Evolutionary conservation across 2,113 vertebrate species (phyloP).

Genomic region (Xenopus borealis): DNA sequence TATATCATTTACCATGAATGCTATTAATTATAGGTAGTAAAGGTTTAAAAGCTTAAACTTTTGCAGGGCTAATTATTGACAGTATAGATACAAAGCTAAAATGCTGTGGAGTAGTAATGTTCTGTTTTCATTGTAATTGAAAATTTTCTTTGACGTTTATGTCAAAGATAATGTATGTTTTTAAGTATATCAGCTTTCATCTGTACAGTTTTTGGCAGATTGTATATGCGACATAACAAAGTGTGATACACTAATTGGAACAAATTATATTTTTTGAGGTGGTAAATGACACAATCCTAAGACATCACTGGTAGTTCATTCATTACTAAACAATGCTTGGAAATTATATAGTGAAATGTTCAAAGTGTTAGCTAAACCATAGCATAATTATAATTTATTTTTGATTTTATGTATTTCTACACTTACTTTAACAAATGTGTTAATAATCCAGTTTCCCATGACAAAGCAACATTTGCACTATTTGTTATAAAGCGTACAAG

Average conservation of each 20-base stretch:
- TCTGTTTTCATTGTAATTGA: background rate
- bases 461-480: too few species aligned
- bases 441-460: too few species aligned
- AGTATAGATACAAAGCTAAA: background rate
- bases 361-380: background rate
- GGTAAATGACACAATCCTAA: background rate
- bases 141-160: background rate
- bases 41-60: background rate
- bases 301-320: slow-evolving; percentile 2
- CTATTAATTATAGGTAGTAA: background rate
- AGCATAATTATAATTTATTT: background rate
- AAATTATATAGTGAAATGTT: background rate
- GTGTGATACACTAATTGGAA: slow-evolving; percentile 6
- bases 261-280: slow-evolving; percentile 4
- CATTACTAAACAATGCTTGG: slow-evolving; percentile 8
- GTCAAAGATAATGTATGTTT: slow-evolving; percentile 15
- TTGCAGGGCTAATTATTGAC: background rate
- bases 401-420: background rate
- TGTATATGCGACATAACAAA: background rate
- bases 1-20: background rate
- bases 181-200: slow-evolving; percentile 1
- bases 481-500: too few species aligned
- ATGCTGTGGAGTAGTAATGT: background rate
- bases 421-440: too few species aligned
- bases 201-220: slow-evolving; percentile 3